phyloP scores from a whole-genome alignment of 1,140 invertebrate species.

The Odontomachus brunneus region DNA sequence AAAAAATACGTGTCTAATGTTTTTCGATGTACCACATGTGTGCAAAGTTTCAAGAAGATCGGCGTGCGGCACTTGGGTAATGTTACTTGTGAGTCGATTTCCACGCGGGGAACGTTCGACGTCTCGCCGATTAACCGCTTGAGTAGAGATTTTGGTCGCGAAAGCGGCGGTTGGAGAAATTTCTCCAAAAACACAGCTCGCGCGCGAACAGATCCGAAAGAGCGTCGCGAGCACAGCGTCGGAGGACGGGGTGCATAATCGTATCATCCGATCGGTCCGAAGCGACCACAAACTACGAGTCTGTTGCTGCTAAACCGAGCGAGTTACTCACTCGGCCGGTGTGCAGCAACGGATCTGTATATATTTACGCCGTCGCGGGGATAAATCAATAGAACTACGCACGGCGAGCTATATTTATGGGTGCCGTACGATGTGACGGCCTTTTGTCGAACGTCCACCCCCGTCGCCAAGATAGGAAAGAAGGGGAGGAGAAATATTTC shows the following conservation, averaged over 20 bases:
- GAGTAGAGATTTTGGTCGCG: conserved; percentile 11
- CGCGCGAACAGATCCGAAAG: conserved; percentile 10
- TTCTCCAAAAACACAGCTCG: conserved; percentile 28
- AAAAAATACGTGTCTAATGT: too few species aligned
- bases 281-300: conserved; percentile 57
- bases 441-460: conserved; percentile 27
- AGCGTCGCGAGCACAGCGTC: too few species aligned
- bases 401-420: conserved; percentile 38
- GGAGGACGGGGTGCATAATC: conserved; percentile 54
- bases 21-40: too few species aligned
- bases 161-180: conserved; percentile 34
- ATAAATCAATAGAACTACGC: conserved; percentile 61
- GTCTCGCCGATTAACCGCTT: too few species aligned
- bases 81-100: too few species aligned
- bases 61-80: too few species aligned
- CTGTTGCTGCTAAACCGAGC: conserved; percentile 52
- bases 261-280: conserved; percentile 57
- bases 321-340: conserved; percentile 36
- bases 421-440: conserved; percentile 19
- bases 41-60: too few species aligned
- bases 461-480: neutral
- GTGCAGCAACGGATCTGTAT: conserved; percentile 16
- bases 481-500: neutral
- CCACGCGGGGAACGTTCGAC: too few species aligned
- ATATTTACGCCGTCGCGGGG: conserved; percentile 51